Evolutionary conservation across 2,888 invertebrate genomes (phyloP), one percentile per base, ranked within the genome.

Genomic region (Ormia ochracea): DNA sequence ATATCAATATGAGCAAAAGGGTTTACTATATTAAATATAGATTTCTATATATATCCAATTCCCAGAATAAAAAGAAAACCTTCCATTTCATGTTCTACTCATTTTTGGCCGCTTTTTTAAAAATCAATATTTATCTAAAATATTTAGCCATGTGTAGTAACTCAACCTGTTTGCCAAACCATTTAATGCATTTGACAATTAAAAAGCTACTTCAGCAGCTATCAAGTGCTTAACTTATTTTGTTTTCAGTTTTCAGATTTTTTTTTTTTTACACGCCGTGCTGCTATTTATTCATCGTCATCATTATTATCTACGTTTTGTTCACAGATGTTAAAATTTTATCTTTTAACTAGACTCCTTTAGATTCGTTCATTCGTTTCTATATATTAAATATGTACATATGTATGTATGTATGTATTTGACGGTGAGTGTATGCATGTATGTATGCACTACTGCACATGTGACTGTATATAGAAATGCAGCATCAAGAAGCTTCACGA

Each of bases 151-250:
- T n/a, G n/a, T n/a, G n/a, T n/a, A n/a, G n/a, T 73, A 72, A 63
- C 61, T 76, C 72, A 76, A 76, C 54, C 72, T 80, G 80, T 80
- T 80, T 72, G 68, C 72, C 63, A 50, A 80, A 80, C 50, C 80
- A 80, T 80, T 76, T 80, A 80, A 76, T 76, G 80, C 72, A 76
- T 80, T 80, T 87, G 87, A 87, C 87, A 87, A 86, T 86, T 86
- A 85, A 87, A 76, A 80, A 85, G 86, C 87, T 87, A 84, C 87
- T 85, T 86, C 87, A 86, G 87, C 86, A 86, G 85, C 86, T 66
- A 82, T 82, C 81, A 84, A 85, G 85, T 86, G 85, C 83, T 86
- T 85, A 84, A 83, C 75, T 75, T 65, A 33, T 45, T 48, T 21
- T 48, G 69, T 63, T 58, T 69, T 50, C 58, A 74, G 74, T 80